Evolutionary conservation across 1,140 invertebrate genomes (phyloP).

Genomic region (Popillia japonica): DNA sequence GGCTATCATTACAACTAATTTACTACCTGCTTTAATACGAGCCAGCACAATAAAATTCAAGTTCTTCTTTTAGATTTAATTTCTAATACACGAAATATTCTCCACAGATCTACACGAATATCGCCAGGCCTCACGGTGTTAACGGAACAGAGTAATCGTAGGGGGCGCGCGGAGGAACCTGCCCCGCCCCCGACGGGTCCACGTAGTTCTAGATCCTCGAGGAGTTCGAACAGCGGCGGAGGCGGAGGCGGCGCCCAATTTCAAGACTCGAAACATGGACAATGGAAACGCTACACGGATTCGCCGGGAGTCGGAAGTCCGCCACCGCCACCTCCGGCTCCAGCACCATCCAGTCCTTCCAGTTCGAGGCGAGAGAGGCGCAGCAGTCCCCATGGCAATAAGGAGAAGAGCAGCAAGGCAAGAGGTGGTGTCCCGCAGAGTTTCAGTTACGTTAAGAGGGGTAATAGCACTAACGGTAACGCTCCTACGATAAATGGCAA

Average conservation of each 20-base stretch:
- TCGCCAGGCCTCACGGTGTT: conserved; percentile 55
- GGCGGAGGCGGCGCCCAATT: conserved; percentile 38
- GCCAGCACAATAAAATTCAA: too few relatives aligned
- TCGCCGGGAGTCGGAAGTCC: conserved; percentile 67
- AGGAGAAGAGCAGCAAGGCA: conserved; percentile 45
- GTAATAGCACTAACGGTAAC: conserved; percentile 65
- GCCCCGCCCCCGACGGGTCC: conserved; percentile 48
- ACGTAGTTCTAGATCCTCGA: conserved; percentile 44
- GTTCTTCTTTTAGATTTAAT: too few relatives aligned
- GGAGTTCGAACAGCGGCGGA: conserved; percentile 35
- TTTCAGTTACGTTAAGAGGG: conserved; percentile 84
- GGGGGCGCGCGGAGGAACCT: conserved; percentile 54
- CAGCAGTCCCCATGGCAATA: conserved; percentile 59
- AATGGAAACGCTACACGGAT: conserved; percentile 62
- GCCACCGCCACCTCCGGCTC: conserved; percentile 60
- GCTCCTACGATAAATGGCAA: conserved; percentile 42
- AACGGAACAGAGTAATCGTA: conserved; percentile 51
- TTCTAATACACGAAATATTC: too few relatives aligned
- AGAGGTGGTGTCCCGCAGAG: conserved; percentile 74
- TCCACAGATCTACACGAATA: conserved; percentile 43
- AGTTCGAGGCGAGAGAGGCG: conserved; percentile 59
- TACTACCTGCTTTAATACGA: too few relatives aligned
- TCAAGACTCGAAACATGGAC: conserved; percentile 49
- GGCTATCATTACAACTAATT: too few relatives aligned
- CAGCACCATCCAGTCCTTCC: conserved; percentile 62